These are phyloP conservation scores for Drosophila santomea DNA, from an alignment of 1,140 invertebrate species.

Conservation along the genomic window DNA sequence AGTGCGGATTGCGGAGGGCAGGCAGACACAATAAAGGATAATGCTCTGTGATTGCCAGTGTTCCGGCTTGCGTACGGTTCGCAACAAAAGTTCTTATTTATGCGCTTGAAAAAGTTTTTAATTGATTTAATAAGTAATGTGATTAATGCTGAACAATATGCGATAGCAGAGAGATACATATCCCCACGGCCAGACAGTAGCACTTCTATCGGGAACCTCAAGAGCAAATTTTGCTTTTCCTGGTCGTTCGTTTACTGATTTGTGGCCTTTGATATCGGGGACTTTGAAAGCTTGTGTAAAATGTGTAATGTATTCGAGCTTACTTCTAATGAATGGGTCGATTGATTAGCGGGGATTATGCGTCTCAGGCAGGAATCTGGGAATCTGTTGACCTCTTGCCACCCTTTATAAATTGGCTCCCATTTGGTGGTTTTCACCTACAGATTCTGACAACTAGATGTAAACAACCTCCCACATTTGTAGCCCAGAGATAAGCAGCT, in stretches of 20 bases:
- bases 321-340: slow-evolving; percentile 36
- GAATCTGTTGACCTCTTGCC: slow-evolving; percentile 12
- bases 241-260: slow-evolving; percentile 19
- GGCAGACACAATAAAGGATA: slow-evolving; percentile 73
- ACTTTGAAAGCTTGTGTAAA: slow-evolving; percentile 74
- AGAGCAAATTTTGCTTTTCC: slow-evolving; percentile 24
- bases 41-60: slow-evolving; percentile 39
- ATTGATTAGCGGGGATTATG: slow-evolving; percentile 34
- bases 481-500: slow-evolving; percentile 16
- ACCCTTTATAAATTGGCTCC: slow-evolving; percentile 9
- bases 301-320: slow-evolving; percentile 47
- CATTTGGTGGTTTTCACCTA: slow-evolving; percentile 17
- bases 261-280: slow-evolving; percentile 26
- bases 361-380: slow-evolving; percentile 1
- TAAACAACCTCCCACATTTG: slow-evolving; percentile 33
- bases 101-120: slow-evolving; percentile 81
- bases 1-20: slow-evolving; percentile 13
- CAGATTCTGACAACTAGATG: slow-evolving; percentile 46
- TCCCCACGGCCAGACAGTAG: slow-evolving; percentile 7
- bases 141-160: slow-evolving; percentile 74
- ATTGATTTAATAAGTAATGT: slow-evolving; percentile 83
- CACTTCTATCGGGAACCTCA: slow-evolving; percentile 18
- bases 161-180: slow-evolving; percentile 21
- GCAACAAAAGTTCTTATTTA: slow-evolving; percentile 79
- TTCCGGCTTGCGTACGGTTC: slow-evolving; percentile 34